Base-by-base conservation (phyloP, 2,113 vertebrate genomes). In the Archilochus colubris region DNA sequence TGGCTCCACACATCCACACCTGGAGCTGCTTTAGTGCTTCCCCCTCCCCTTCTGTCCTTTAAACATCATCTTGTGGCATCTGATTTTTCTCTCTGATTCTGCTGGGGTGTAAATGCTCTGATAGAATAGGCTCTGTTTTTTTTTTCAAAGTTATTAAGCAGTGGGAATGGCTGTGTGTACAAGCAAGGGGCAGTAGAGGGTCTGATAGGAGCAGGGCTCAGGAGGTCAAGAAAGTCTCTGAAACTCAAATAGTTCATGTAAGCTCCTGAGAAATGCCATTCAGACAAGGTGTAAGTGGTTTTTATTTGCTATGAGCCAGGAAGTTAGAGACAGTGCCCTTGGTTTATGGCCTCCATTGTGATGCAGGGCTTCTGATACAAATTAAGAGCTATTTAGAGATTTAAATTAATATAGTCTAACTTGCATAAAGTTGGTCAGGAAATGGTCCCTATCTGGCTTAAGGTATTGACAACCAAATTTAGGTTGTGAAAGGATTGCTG, bases 111-210 rank as follows among this genome's bases (percentile, higher is more conserved):
- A 66, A 91, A 73, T 16, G 10, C 30, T 55, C 31, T 12, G 33
- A 44, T 50, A 74, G 64, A 70, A 82, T 62, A 8, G 15, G 19
- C 16, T 78, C 53, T 74, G 66, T 36, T 50, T 81, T 15, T 76
- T 92, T 93, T 74, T 81, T 16, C 33, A 36, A 63, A 54, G 16
- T 43, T 85, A 51, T 63, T 43, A 68, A 89, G 77, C 25, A 53
- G 66, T 3, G 3, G 38, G 38, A 66, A 88, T 76, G 28, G 30
- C 24, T 69, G 21, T 40, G 57, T 59, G 51, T 64, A 36, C 15
- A 36, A 10, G 2, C 21, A n/a, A 79, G 68, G 74, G 38, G 57
- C 51, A 75, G 53, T 3, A n/a, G 78, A 74, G 40, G 23, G 40
- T 19, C 31, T 0, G 1, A 31, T 46, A 27, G 68, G 64, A 91